phyloP scores from a whole-genome alignment of 1,140 invertebrate genomes.

The Coelopa frigida region DNA sequence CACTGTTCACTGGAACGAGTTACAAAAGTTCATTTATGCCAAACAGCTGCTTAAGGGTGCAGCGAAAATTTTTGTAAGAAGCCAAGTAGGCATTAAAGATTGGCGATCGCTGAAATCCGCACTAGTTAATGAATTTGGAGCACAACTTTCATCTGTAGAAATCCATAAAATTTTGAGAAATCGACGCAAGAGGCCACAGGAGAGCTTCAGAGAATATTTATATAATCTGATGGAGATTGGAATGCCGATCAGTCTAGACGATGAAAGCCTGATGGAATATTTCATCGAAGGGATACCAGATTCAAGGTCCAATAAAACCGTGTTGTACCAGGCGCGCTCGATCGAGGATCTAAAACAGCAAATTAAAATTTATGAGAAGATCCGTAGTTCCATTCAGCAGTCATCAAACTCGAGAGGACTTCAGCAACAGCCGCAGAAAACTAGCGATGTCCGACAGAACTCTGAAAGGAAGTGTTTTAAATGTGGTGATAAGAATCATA shows the following conservation, averaged over 20 bases:
- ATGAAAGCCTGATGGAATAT: conserved; percentile 7
- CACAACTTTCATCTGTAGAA: not conserved
- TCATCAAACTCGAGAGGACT: too few relatives aligned
- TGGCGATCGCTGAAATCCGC: not conserved
- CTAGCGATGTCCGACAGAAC: too few relatives aligned
- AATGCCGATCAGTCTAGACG: not conserved
- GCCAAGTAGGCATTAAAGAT: not conserved
- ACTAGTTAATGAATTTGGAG: not conserved
- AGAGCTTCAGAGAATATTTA: conserved; percentile 7
- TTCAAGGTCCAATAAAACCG: not conserved
- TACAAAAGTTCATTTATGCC: conserved; percentile 7
- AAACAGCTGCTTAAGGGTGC: conserved; percentile 10
- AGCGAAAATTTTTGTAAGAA: conserved; percentile 4
- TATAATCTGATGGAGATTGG: conserved; percentile 8
- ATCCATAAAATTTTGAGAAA: conserved; percentile 1
- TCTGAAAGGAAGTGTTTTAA: too few relatives aligned
- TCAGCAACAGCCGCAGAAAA: too few relatives aligned
- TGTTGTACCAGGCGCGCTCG: not conserved
- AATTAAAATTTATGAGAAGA: conserved; percentile 1
- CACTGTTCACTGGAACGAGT: not conserved
- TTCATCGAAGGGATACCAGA: conserved; percentile 6
- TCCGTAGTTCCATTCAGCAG: too few relatives aligned
- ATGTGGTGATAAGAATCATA: too few relatives aligned
- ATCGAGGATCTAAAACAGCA: not conserved
- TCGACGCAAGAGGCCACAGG: not conserved